These are phyloP conservation scores for Spodoptera exigua DNA, from an alignment of 2,888 invertebrate genomes.

Conservation along the genomic window DNA sequence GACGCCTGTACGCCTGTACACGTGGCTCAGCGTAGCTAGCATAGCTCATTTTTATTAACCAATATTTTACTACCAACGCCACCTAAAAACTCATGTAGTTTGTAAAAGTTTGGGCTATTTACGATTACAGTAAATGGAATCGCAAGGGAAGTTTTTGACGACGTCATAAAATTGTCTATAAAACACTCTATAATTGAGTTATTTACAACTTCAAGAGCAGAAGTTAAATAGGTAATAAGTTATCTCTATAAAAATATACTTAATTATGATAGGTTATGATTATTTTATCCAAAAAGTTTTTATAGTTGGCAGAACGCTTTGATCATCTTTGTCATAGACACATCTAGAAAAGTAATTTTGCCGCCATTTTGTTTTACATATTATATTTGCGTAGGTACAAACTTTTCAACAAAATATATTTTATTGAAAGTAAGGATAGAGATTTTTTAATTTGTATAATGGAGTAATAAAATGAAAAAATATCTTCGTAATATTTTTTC, in stretches of 20 bases:
- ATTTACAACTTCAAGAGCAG: slow-evolving; percentile 49
- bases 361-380: slow-evolving; percentile 21
- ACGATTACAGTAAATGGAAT: slow-evolving; percentile 55
- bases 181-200: slow-evolving; percentile 49
- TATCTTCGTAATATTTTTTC: slow-evolving; percentile 41
- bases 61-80: slow-evolving; percentile 47
- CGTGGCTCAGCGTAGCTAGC: slow-evolving; percentile 39
- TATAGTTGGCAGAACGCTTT: slow-evolving; percentile 8
- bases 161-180: slow-evolving; percentile 54
- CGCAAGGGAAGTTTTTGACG: slow-evolving; percentile 53
- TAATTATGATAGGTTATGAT: neutral
- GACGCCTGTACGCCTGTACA: slow-evolving; percentile 14
- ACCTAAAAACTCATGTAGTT: slow-evolving; percentile 18
- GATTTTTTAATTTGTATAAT: slow-evolving; percentile 3
- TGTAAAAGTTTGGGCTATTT: slow-evolving; percentile 51
- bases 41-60: slow-evolving; percentile 45
- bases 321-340: slow-evolving; percentile 1
- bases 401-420: too few relatives aligned
- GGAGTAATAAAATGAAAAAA: slow-evolving; percentile 17
- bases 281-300: neutral
- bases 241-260: neutral
- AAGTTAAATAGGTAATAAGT: slow-evolving; percentile 18
- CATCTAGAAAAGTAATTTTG: neutral
- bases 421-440: too few relatives aligned
- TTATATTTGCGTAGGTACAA: too few relatives aligned